Base-by-base conservation (phyloP, 2,113 vertebrate genomes). In the Fulica atra region DNA sequence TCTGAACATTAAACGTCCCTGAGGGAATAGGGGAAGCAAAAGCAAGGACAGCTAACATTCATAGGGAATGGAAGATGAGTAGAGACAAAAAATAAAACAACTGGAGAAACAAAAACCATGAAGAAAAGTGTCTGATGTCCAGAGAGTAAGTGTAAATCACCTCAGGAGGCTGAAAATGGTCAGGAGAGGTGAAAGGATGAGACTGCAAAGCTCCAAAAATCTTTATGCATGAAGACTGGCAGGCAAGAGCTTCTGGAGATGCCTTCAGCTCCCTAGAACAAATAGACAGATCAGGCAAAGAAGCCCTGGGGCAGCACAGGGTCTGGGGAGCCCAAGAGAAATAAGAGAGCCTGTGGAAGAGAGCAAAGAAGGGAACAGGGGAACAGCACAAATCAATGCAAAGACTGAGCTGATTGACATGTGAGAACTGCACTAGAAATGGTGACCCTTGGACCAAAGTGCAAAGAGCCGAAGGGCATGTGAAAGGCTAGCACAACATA, bases 331-430 rank as follows among this genome's bases (percentile, higher is more conserved):
- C 40, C 8, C 6, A 40, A 25, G 29, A 38, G 51, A 11, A 25
- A 11, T 0, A 1, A 28, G 53, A 65, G 87, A 70, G 24, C 31
- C 64, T 7, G 12, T 2, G 11, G 26, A 33, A 64, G 46, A 19
- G 2, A 38, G 36, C 0, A 0, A 72, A 48, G 44, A n/a, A 38
- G 13, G n/a, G 35, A 68, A 7, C 2, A 1, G 38, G 44, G 33
- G 36, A 71, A 35, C 0, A 1, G 74, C 66, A 76, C 50, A 38
- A 26, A 50, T 4, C 35, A n/a, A 6, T 1, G 8, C 84, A 38
- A 40, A 35, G 42, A 5, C 33, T 60, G 66, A 48, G 16, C 0
- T 3, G 5, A 81, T 0, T 4, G 35, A 40, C 44, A 28, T 1
- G 0, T 7, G 19, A 50, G 46, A 88, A 4, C n/a, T 12, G 13